Evolutionary conservation across 1,140 invertebrate genomes (phyloP), one percentile per base, ranked within the genome.

Genomic region (Arion vulgaris): DNA sequence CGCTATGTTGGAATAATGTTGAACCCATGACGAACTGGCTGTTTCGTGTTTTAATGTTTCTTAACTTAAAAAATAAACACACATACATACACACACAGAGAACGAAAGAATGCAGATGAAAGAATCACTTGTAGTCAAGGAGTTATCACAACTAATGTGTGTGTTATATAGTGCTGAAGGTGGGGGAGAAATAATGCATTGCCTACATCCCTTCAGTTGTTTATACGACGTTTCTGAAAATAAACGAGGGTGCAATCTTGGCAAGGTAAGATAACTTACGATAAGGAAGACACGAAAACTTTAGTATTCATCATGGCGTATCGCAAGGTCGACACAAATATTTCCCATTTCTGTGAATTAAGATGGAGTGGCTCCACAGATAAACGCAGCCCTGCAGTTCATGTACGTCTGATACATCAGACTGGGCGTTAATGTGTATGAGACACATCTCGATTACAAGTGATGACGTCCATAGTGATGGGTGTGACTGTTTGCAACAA

Each of bases 291-390:
- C 53, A 57, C 53, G 53, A 19, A 19, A n/a, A 4, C 53, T 57
- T 23, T 23, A 57, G 53, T 57, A 57, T 57, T 57, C 53, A 57
- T 57, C 26, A 23, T 57, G 15, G 53, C 26, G 53, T 19, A 57
- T 57, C 53, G 19, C 53, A n/a, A 23, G 53, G 19, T 23, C 53
- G 23, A 57, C 53, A 23, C 53, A 57, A 57, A 19, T 57, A 57
- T 57, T 57, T 57, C 53, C 53, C 26, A 57, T 57, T 57, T n/a
- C 53, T n/a, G 53, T 57, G 53, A 57, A 57, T 57, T 57, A 57
- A 57, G 53, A 57, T 57, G 53, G 53, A 57, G 53, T 57, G 53
- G 23, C 17, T 57, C 26, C 19, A 57, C 26, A 57, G 17, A 57
- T 57, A 57, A 57, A 57, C 53, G 15, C 23, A 23, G 23, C 53